A percentile compares a stretch with the other conserved stretches of the same genome.
Evolutionary conservation across 2,888 invertebrate genomes (phyloP).

Genomic region (Chymomyza procnemis): DNA sequence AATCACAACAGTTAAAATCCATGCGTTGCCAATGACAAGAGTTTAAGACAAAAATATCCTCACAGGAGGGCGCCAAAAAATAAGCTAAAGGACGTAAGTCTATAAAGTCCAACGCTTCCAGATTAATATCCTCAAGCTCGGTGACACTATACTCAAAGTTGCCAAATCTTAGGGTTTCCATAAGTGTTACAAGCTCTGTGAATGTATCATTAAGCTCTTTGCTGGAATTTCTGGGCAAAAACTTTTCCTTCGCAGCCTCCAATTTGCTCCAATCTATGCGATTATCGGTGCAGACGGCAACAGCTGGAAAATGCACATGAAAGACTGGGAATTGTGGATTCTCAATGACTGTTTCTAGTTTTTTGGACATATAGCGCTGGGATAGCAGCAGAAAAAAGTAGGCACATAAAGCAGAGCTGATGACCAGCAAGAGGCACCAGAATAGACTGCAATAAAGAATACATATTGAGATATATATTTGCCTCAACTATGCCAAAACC

Average conservation of each 20-base stretch:
- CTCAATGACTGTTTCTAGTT: conserved; percentile 75
- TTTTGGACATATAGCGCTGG: conserved; percentile 62
- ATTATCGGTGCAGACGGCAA: conserved; percentile 74
- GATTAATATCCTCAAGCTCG: conserved; percentile 67
- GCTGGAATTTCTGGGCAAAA: conserved; percentile 62
- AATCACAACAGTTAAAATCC: conserved; percentile 78
- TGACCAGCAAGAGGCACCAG: conserved; percentile 67
- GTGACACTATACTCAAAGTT: conserved; percentile 47
- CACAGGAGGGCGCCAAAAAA: conserved; percentile 68
- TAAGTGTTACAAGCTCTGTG: conserved; percentile 50
- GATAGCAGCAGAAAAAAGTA: conserved; percentile 61
- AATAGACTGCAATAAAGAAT: conserved; percentile 53
- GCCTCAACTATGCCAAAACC: not conserved
- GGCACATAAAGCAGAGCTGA: conserved; percentile 60
- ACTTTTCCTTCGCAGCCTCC: conserved; percentile 59
- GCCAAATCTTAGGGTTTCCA: conserved; percentile 73
- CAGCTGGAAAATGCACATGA: conserved; percentile 74
- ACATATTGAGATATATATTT: not conserved
- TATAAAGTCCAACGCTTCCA: conserved; percentile 67
- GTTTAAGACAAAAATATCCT: conserved; percentile 74
- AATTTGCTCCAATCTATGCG: conserved; percentile 75
- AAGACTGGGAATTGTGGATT: conserved; percentile 76
- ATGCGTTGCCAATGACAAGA: conserved; percentile 78
- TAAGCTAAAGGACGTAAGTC: conserved; percentile 59
- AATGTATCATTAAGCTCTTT: conserved; percentile 54